Evolutionary conservation across 2,113 vertebrate species (phyloP).

Genomic region (Perccottus glenii): DNA sequence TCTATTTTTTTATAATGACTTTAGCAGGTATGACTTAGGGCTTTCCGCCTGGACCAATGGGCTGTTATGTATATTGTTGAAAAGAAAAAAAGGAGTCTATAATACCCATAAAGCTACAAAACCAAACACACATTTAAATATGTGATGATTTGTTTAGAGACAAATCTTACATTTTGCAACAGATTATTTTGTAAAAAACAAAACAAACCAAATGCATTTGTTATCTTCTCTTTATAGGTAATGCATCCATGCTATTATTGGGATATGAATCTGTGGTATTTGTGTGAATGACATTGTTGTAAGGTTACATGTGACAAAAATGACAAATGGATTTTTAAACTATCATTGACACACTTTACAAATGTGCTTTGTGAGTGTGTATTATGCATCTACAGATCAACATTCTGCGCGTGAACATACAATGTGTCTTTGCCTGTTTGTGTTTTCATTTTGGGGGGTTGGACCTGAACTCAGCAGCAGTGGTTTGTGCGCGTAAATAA

Average conservation of each 20-base stretch:
- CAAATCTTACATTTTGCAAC: no score
- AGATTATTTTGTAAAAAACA: not conserved
- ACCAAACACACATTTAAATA: no score
- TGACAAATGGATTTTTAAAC: conserved; percentile 74
- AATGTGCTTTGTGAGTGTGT: conserved; percentile 36
- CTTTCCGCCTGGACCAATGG: no score
- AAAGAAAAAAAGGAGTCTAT: no score
- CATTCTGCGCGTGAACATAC: not conserved
- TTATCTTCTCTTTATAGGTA: not conserved
- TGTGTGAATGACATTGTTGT: conserved; percentile 35
- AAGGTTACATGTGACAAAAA: conserved; percentile 58
- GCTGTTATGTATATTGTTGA: no score
- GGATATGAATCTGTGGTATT: conserved; percentile 17
- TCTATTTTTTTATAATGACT: no score
- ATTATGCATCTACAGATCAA: conserved; percentile 45
- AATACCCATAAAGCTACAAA: no score
- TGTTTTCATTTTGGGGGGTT: not conserved
- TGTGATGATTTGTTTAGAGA: no score
- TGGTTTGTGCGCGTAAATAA: not conserved
- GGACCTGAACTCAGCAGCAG: not conserved
- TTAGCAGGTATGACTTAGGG: no score
- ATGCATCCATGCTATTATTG: conserved; percentile 22
- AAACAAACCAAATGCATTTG: not conserved
- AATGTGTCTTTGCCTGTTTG: not conserved
- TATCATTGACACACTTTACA: conserved; percentile 53